phyloP scores from a whole-genome alignment of 2,888 invertebrate genomes.

The Hydropsyche betteni region DNA sequence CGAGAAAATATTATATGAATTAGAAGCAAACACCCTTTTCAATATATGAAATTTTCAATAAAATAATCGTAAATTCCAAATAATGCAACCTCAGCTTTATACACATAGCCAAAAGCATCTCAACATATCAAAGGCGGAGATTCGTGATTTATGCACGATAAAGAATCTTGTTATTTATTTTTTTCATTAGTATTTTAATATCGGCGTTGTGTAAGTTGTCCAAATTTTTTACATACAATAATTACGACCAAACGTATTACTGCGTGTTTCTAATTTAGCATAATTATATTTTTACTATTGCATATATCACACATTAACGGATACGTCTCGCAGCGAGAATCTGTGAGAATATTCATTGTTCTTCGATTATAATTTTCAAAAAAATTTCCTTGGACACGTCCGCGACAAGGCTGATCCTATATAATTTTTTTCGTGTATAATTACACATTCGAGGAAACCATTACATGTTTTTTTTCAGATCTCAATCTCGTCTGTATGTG shows the following conservation, averaged over 20 bases:
- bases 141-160: slow-evolving; percentile 33
- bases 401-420: not conserved
- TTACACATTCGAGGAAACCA: slow-evolving; percentile 7
- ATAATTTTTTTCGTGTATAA: not conserved
- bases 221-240: not conserved
- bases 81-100: not conserved
- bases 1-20: no score
- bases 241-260: slow-evolving; percentile 12
- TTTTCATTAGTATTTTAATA: not conserved
- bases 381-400: no score
- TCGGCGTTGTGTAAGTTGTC: slow-evolving; percentile 1
- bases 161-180: slow-evolving; percentile 21
- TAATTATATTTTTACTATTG: not conserved
- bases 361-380: no score
- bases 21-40: no score
- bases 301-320: slow-evolving; percentile 1
- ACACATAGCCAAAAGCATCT: slow-evolving; percentile 15
- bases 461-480: not conserved
- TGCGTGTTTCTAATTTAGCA: not conserved
- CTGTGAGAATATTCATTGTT: slow-evolving; percentile 16
- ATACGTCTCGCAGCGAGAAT: not conserved
- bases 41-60: not conserved
- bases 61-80: not conserved
- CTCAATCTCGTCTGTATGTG: not conserved
- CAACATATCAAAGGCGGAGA: slow-evolving; percentile 33